Conservation (phyloP, 2,888 invertebrate species). For the Eupelmus urozonus region DNA sequence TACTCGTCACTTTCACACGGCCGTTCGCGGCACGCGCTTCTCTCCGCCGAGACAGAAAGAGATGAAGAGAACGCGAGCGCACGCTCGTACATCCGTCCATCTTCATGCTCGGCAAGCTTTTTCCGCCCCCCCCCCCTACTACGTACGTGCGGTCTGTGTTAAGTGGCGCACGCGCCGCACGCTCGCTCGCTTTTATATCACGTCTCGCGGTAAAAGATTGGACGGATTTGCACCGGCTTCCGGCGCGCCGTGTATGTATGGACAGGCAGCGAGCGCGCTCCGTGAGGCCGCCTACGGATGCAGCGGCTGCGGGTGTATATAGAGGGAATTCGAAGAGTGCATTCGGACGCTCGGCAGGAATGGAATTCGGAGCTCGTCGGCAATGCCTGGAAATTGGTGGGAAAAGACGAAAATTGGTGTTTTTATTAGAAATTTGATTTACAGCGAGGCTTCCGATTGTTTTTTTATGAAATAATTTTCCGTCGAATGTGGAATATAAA, state of each 20-base stretch:
- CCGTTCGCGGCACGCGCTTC: constrained; percentile 7
- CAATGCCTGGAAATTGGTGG: too few relatives aligned
- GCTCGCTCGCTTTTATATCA: constrained; percentile 41
- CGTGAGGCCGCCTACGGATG: constrained; percentile 8
- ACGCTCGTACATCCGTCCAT: constrained; percentile 15
- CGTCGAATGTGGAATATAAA: too few relatives aligned
- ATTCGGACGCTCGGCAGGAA: constrained; percentile 6
- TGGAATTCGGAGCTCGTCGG: constrained; percentile 22
- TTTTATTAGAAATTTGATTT: too few relatives aligned
- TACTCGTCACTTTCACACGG: constrained; percentile 40
- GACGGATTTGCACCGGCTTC: constrained; percentile 50
- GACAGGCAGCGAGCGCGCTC: not conserved
- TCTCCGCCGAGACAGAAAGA: not conserved
- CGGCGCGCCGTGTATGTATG: not conserved
- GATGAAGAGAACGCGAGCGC: not conserved
- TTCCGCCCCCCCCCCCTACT: not conserved
- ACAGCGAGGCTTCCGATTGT: too few relatives aligned
- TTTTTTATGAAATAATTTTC: too few relatives aligned
- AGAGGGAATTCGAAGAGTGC: not conserved
- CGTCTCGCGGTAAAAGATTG: constrained; percentile 53
- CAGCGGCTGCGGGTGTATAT: not conserved
- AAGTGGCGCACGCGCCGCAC: constrained; percentile 15
- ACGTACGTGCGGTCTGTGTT: constrained; percentile 44
- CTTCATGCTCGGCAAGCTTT: constrained; percentile 29
- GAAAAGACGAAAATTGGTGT: too few relatives aligned